Evolutionary conservation across 2,113 vertebrate genomes (phyloP), one percentile per base, ranked within the genome.

Genomic region (Alouatta palliata): DNA sequence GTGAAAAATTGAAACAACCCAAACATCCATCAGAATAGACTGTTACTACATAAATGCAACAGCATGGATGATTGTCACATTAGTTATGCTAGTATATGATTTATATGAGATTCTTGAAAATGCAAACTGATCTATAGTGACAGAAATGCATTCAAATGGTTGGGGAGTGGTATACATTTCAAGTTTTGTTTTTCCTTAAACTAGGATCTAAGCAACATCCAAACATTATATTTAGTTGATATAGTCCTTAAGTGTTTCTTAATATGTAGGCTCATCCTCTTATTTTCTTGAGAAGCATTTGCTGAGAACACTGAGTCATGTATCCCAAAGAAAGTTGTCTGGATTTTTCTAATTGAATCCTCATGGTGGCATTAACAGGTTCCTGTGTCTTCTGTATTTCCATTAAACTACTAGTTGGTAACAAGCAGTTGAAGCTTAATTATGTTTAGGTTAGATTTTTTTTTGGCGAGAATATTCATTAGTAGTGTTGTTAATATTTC

Each of bases 231-330:
- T 89, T 96, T 45, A 47, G 17, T 96, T 85, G 27, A 49, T 86
- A 23, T 14, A 84, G 30, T 56, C 80, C n/a, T 70, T 21, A 91
- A 56, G 20, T 71, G 20, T 93, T 11, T 87, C 64, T 32, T 88
- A 83, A 75, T 86, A 43, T 61, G 13, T 75, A 47, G 40, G 4
- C 49, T 85, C 54, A 45, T 89, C n/a, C 19, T 54, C 5, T 64
- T 87, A 64, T 58, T 93, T 80, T 21, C 21, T 81, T 91, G 14
- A 2, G 47, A 81, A 91, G 30, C 54, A 61, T 93, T 79, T 49
- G 25, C 85, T 95, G 56, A 88, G 79, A 47, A 95, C 90, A 95
- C 56, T 47, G 58, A 88, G 49, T 91, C 71, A 80, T 77, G 27
- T 95, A 14, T 83, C 27, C 30, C 17, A 73, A 83, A 73, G 58